Conservation (phyloP, 2,888 invertebrate species). For the Harpagoxenus sublaevis region DNA sequence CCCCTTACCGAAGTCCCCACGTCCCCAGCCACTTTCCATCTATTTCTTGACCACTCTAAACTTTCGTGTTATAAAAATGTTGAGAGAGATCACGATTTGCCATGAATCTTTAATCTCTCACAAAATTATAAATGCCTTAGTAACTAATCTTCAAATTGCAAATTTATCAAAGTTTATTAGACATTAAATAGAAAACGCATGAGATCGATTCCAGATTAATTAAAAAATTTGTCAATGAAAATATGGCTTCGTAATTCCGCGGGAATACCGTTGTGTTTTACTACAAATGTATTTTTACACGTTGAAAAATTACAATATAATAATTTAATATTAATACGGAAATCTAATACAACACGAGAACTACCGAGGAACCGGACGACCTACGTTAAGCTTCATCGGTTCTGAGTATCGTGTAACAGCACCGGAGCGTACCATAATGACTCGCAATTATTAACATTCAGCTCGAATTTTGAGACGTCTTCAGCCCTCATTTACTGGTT, state of each 20-base stretch:
- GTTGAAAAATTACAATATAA: neutral
- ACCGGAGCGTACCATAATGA: conserved; percentile 13
- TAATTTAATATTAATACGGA: conserved; percentile 25
- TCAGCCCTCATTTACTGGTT: conserved; percentile 33
- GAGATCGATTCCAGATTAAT: neutral
- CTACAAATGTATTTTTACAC: neutral
- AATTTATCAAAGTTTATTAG: neutral
- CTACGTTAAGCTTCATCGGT: conserved; percentile 37
- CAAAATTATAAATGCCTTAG: neutral
- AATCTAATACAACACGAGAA: conserved; percentile 37
- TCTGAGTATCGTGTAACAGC: conserved; percentile 44
- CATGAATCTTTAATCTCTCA: neutral
- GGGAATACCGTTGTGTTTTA: neutral
- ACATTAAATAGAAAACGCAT: neutral
- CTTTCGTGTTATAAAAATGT: neutral
- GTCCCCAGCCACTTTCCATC: neutral
- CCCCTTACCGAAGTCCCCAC: neutral
- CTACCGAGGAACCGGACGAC: conserved; percentile 1
- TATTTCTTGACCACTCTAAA: conserved; percentile 4
- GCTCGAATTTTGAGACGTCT: conserved; percentile 43
- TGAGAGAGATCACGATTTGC: neutral
- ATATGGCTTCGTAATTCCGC: neutral
- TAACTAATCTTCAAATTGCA: neutral
- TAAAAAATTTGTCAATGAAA: neutral
- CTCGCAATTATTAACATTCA: conserved; percentile 53